phyloP scores from a whole-genome alignment of 2,113 vertebrate species.

The Oreotrochilus melanogaster region DNA sequence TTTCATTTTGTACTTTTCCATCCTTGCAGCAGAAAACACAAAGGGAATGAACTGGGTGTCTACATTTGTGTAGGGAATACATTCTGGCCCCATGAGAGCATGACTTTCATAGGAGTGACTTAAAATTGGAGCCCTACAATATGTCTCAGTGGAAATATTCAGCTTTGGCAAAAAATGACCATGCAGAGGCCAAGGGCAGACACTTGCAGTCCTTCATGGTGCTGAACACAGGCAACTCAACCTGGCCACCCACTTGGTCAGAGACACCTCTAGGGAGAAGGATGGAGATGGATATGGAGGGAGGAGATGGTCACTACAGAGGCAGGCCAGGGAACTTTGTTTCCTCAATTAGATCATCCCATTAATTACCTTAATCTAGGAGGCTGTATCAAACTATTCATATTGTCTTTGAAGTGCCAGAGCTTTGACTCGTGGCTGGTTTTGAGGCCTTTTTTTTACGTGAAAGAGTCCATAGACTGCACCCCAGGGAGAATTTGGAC shows the following conservation, averaged over 20 bases:
- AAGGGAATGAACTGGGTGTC: neutral
- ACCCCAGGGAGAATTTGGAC: neutral
- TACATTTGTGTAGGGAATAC: neutral
- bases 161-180: neutral
- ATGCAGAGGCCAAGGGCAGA: neutral
- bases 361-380: neutral
- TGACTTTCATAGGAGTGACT: neutral
- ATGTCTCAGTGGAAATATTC: neutral
- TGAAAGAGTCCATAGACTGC: neutral
- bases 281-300: neutral
- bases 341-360: neutral
- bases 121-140: accelerated
- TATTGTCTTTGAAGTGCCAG: neutral
- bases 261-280: neutral
- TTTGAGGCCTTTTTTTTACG: neutral
- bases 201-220: neutral
- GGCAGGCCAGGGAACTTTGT: neutral
- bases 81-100: accelerated
- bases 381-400: neutral
- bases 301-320: neutral
- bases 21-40: neutral
- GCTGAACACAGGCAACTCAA: neutral
- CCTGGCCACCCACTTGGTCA: neutral
- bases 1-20: neutral
- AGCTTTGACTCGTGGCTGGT: neutral